Percentiles rank a stretch among this genome's conserved stretches.
Conservation (phyloP, 2,888 invertebrate species). For the Taphrorychus bicolor region DNA sequence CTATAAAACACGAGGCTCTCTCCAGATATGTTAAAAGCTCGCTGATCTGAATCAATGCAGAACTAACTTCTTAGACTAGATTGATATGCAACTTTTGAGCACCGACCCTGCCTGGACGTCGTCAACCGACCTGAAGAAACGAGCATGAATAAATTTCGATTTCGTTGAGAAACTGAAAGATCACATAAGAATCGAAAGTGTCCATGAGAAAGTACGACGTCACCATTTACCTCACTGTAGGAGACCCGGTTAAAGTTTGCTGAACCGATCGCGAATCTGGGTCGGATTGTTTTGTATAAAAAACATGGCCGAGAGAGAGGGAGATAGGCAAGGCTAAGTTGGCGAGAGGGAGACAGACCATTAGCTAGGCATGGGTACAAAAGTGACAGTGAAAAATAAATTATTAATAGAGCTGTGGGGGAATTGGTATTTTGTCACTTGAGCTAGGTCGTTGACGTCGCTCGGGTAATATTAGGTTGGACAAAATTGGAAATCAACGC, state of each 20-base stretch:
- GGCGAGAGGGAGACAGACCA: conserved; percentile 23
- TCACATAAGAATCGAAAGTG: conserved; percentile 44
- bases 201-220: conserved; percentile 56
- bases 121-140: too few species aligned
- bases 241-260: conserved; percentile 54
- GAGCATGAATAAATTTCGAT: conserved; percentile 45
- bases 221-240: conserved; percentile 51
- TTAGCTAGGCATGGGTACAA: conserved; percentile 44
- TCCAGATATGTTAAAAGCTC: too few species aligned
- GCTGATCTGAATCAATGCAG: too few species aligned
- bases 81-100: too few species aligned
- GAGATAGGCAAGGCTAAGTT: conserved; percentile 10
- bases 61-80: too few species aligned
- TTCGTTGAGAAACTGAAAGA: conserved; percentile 48
- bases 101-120: too few species aligned
- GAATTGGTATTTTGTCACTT: conserved; percentile 37
- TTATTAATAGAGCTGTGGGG: conserved; percentile 19
- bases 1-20: too few species aligned
- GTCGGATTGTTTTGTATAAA: conserved; percentile 43
- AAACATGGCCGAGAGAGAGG: conserved; percentile 37
- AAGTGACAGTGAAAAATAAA: conserved; percentile 55
- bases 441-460: conserved; percentile 29
- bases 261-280: conserved; percentile 52
- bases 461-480: conserved; percentile 10
- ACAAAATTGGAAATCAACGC: conserved; percentile 16